Base-by-base conservation (phyloP, 2,113 vertebrate species). In the Lophura nycthemera region DNA sequence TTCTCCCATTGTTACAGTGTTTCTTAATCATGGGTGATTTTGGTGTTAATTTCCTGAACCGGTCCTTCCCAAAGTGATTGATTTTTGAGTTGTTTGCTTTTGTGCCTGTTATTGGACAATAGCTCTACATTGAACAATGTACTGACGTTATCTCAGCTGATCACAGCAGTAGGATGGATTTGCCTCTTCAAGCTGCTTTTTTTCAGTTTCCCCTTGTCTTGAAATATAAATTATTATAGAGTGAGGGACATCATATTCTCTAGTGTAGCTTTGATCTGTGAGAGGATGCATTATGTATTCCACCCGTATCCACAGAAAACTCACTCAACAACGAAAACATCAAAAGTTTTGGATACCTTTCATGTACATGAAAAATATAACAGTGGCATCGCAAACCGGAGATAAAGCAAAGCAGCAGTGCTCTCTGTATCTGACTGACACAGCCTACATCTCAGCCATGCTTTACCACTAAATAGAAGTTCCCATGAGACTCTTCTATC, bases 141-240 rank as follows among this genome's bases (percentile, higher is more conserved):
- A 47, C 32, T 75, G 71, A 45, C 83, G 25, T 86, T 91, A 67
- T 79, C 63, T 71, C 52, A 83, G 82, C 56, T 92, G 30, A 78
- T 86, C 43, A 52, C 38, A 86, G 34, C 74, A 12, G n/a, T 36
- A 87, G 67, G 19, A 83, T 70, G 81, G 40, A 83, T 91, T 93
- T 91, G 17, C 20, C 30, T 96, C 80, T 97, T 95, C 86, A 59
- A 94, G 90, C 74, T 87, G n/a, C 70, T 80, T 95, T 97, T 95
- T 94, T 92, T 96, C 82, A 95, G 60, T 88, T 96, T 95, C 92
- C 74, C 78, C 74, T 94, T 95, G 95, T 91, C 90, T 86, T 82
- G 81, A 95, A 84, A 89, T 90, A 92, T 79, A 93, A 97, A 89
- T 90, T 25, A 76, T 45, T 67, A 22, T 75, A 65, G 61, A 14